phyloP scores from a whole-genome alignment of 2,888 invertebrate species.

The Cristatella mucedo region DNA sequence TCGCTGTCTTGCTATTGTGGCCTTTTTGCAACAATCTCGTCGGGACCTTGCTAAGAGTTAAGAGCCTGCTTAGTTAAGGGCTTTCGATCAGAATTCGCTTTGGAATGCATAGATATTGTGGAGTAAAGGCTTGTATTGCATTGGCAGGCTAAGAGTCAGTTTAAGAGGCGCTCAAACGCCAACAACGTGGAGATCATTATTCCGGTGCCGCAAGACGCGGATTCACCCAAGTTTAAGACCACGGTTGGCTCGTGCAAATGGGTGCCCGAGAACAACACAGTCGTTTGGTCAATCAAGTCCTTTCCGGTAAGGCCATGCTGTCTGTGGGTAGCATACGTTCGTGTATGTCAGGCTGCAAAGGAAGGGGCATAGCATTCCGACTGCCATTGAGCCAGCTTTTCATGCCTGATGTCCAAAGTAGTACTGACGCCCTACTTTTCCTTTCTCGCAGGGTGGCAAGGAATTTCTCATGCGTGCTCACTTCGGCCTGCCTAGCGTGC shows the following conservation, averaged over 20 bases:
- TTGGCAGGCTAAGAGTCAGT: slow-evolving; percentile 73
- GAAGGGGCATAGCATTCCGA: too few species aligned
- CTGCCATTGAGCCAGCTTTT: slow-evolving; percentile 2
- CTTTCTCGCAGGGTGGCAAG: slow-evolving; percentile 59
- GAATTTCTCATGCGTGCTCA: slow-evolving; percentile 96
- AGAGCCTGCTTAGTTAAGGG: too few species aligned
- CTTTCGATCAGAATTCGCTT: background rate
- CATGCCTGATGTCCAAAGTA: background rate
- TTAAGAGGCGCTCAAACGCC: slow-evolving; percentile 88
- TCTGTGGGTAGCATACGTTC: too few species aligned
- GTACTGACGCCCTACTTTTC: too few species aligned
- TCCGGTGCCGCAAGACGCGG: slow-evolving; percentile 56
- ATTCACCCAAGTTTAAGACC: slow-evolving; percentile 94
- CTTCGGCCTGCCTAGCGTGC: slow-evolving; percentile 88
- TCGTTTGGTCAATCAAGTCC: slow-evolving; percentile 92
- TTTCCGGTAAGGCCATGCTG: slow-evolving; percentile 53
- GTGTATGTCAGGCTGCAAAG: too few species aligned
- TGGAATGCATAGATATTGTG: background rate
- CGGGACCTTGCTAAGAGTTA: too few species aligned
- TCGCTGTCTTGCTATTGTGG: too few species aligned
- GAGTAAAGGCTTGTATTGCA: too few species aligned
- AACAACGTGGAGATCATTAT: slow-evolving; percentile 86
- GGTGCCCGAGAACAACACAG: slow-evolving; percentile 86
- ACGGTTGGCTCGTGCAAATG: slow-evolving; percentile 93
- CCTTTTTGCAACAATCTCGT: slow-evolving; percentile 9